Evolutionary conservation across 1,140 invertebrate genomes (phyloP), one percentile per base, ranked within the genome.

Genomic region (Drosophila navojoa): DNA sequence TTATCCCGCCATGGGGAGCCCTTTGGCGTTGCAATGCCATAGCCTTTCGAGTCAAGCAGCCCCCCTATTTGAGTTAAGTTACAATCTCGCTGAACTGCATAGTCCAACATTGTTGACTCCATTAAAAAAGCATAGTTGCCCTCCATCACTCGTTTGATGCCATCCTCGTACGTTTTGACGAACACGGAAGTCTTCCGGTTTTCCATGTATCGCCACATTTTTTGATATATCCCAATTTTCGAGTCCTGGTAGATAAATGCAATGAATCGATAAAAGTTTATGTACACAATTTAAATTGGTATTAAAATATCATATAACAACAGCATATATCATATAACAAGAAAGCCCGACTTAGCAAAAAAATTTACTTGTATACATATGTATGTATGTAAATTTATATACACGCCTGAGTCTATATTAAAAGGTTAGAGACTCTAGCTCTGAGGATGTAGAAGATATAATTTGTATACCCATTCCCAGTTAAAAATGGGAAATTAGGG

Each of bases 51-150:
- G 38, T 92, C 91, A 1, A 92, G 61, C 1, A 99, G 94, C 1
- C 98, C 98, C 0, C 98, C 98, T 44, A 99, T 98, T 94, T 99
- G 98, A 29, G 98, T 99, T 4, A 99, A 93, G 93, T 99, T 99
- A 92, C 98, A 99, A 90, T 99, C 97, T 55, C 98, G 93, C 93
- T 99, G 98, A 1, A 98, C 97, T 0, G 96, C 96, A 90, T 98
- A 99, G 92, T 99, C 99, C 54, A 99, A 93, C 95, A 99, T 99
- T 0, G 98, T 99, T 0, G 98, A 99, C 93, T 99, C 99, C 97
- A 99, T 99, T 19, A 99, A 94, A 91, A 99, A 99, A 0, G 99
- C 99, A 91, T 99, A 99, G 89, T 99, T 97, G 0, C 98, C 97
- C 55, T 95, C 94, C 49, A 98, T 91, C 0, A 99, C 97, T 52